These are phyloP conservation scores for Megalops cyprinoides DNA, from an alignment of 2,797 vertebrate species.

Conservation along the genomic window DNA sequence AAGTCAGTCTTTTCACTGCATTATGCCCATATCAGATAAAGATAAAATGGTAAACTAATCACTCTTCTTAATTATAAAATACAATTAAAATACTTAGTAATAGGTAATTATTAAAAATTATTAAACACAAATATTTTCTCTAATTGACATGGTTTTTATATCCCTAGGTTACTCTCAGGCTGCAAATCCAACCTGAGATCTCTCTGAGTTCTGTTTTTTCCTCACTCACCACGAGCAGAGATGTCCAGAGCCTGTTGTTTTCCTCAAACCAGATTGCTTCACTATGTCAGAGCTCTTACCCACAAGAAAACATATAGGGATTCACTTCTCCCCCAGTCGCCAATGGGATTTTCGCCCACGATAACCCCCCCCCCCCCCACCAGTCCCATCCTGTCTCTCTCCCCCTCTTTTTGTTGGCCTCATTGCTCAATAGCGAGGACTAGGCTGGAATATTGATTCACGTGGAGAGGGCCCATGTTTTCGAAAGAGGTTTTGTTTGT, in stretches of 20 bases:
- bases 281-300: slow-evolving; percentile 27
- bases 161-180: not conserved
- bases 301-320: slow-evolving; percentile 48
- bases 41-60: too few species aligned
- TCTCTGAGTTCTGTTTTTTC: not conserved
- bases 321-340: slow-evolving; percentile 54
- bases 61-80: too few species aligned
- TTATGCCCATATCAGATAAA: too few species aligned
- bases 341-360: slow-evolving; percentile 61
- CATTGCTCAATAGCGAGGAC: slow-evolving; percentile 64
- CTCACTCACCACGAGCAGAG: slow-evolving; percentile 57
- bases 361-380: slow-evolving; percentile 60
- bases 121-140: too few species aligned
- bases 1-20: too few species aligned
- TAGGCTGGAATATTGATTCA: slow-evolving; percentile 76
- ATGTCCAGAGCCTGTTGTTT: slow-evolving; percentile 37
- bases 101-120: too few species aligned
- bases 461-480: slow-evolving; percentile 70
- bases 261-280: slow-evolving; percentile 31
- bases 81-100: too few species aligned
- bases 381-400: slow-evolving; percentile 57
- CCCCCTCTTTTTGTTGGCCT: slow-evolving; percentile 50
- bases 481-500: slow-evolving; percentile 71
- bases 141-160: not conserved
- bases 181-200: not conserved